Conservation (phyloP, 2,797 vertebrate genomes). For the Sarcophilus harrisii region DNA sequence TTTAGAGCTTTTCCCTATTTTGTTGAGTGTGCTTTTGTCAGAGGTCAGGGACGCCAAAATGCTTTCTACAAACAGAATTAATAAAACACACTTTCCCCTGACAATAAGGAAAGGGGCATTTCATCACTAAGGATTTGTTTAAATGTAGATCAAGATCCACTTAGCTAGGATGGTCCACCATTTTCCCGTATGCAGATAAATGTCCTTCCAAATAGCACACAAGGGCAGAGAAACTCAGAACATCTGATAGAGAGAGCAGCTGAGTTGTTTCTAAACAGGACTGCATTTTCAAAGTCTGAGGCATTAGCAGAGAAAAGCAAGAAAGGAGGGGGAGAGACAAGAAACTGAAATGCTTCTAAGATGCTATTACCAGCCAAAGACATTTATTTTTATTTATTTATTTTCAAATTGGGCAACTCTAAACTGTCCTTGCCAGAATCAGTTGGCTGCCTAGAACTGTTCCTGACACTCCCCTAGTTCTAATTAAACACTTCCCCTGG, state of each 20-base stretch:
- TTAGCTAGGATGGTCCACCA: not conserved
- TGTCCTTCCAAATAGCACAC: not conserved
- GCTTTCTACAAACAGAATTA: not conserved
- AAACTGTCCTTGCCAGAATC: not conserved
- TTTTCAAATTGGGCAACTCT: not conserved
- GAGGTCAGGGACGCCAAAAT: not conserved
- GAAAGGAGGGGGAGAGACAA: not conserved
- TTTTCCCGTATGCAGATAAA: not conserved
- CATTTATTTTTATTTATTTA: constrained; percentile 10
- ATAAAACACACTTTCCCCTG: not conserved
- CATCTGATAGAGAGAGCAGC: constrained; percentile 4
- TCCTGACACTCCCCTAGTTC: not conserved
- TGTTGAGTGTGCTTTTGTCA: not conserved
- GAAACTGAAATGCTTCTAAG: not conserved
- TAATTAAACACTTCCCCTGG: not conserved
- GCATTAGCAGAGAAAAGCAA: not conserved
- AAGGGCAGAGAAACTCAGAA: constrained; percentile 3
- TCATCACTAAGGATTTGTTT: not conserved
- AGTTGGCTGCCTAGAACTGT: constrained; percentile 12
- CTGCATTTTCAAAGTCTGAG: not conserved
- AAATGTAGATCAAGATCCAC: not conserved
- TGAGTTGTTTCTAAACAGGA: not conserved
- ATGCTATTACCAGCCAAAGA: not conserved
- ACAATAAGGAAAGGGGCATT: not conserved
- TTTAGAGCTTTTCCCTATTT: not conserved